These are phyloP conservation scores for Hippocampus comes DNA, from an alignment of 2,113 vertebrate genomes.

Conservation along the genomic window DNA sequence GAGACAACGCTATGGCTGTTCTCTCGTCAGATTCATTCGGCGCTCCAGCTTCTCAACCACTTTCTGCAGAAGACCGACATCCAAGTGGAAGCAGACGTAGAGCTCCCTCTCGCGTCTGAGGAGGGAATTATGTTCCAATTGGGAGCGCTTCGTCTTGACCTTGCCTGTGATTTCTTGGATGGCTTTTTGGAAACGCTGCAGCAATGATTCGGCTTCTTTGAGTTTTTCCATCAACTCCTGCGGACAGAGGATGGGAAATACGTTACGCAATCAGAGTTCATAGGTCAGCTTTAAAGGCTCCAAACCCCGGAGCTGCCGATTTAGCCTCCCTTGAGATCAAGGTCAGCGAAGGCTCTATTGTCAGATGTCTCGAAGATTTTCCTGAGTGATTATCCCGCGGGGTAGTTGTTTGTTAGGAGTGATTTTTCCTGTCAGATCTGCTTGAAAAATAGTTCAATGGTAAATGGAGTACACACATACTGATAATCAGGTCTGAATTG, in stretches of 20 bases:
- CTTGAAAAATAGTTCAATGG: too few relatives aligned
- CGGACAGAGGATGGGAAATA: constrained; percentile 15
- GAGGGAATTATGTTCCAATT: constrained; percentile 74
- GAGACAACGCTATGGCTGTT: constrained; percentile 10
- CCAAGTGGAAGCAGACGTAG: constrained; percentile 83
- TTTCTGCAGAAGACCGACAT: constrained; percentile 76
- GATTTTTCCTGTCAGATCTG: too few relatives aligned
- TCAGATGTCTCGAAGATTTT: too few relatives aligned
- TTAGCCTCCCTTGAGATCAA: too few relatives aligned
- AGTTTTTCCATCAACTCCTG: constrained; percentile 81
- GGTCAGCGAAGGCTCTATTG: too few relatives aligned
- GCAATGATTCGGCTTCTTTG: constrained; percentile 71
- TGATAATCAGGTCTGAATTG: too few relatives aligned
- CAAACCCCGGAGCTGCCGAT: too few relatives aligned
- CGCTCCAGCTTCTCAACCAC: constrained; percentile 80
- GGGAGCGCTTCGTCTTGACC: constrained; percentile 77
- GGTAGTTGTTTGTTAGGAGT: too few relatives aligned
- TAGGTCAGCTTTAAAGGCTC: background rate
- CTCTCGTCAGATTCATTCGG: constrained; percentile 53
- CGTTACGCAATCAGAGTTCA: background rate
- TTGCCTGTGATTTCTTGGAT: constrained; percentile 79
- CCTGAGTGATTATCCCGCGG: too few relatives aligned
- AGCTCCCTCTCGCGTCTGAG: constrained; percentile 82
- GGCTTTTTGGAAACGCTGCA: constrained; percentile 75
- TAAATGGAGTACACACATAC: too few relatives aligned